phyloP scores from a whole-genome alignment of 2,113 vertebrate species.

The Ophiodon elongatus region DNA sequence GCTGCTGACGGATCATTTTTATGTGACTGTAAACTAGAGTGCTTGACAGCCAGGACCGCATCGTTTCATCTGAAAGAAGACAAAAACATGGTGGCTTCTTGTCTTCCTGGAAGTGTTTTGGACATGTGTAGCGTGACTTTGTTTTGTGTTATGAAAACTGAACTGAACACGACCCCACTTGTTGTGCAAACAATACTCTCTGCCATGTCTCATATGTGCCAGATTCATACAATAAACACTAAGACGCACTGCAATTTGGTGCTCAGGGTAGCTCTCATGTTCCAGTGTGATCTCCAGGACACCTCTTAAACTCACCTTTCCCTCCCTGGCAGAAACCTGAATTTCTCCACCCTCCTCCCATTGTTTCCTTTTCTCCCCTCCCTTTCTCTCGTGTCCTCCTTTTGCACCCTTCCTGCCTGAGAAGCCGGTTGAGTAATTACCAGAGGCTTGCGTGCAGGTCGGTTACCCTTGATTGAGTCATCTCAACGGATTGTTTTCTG shows the following conservation, averaged over 20 bases:
- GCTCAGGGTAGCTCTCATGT: constrained; percentile 33
- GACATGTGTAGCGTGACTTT: constrained; percentile 53
- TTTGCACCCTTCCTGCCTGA: constrained; percentile 41
- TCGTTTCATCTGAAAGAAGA: constrained; percentile 46
- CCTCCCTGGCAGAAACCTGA: constrained; percentile 44
- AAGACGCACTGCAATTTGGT: constrained; percentile 57
- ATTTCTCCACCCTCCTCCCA: constrained; percentile 14
- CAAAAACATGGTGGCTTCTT: constrained; percentile 53
- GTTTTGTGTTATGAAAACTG: constrained; percentile 57
- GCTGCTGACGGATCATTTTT: constrained; percentile 54
- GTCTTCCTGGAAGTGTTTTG: constrained; percentile 58
- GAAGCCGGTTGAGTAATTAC: constrained; percentile 65
- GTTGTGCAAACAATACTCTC: constrained; percentile 67
- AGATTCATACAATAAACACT: constrained; percentile 66
- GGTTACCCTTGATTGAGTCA: constrained; percentile 74
- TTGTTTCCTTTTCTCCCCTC: constrained; percentile 20
- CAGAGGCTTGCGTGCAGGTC: constrained; percentile 70
- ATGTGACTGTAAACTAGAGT: constrained; percentile 52
- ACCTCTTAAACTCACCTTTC: constrained; percentile 40
- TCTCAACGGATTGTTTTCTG: constrained; percentile 67
- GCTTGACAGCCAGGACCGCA: constrained; percentile 59
- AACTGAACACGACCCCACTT: constrained; percentile 69
- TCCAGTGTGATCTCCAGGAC: constrained; percentile 54
- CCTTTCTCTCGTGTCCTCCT: constrained; percentile 30
- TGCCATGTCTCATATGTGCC: constrained; percentile 65